A percentile compares a stretch with the other conserved stretches of the same genome.
Evolutionary conservation across 2,888 invertebrate genomes (phyloP).

Genomic region (Chloroclystis v-ata): DNA sequence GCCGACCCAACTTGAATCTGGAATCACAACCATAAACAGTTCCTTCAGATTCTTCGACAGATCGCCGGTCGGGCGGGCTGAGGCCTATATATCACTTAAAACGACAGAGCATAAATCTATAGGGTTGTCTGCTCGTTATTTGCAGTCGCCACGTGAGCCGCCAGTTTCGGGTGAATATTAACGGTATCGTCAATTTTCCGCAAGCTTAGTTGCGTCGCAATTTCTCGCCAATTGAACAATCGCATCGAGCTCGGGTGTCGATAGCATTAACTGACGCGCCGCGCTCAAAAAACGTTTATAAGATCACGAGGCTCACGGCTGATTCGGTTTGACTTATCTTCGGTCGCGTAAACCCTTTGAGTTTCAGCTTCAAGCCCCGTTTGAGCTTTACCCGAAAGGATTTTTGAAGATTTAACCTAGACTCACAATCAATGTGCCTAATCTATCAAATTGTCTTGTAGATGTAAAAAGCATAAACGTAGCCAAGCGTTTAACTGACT

Average conservation of each 20-base stretch:
- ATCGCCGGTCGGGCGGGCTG: constrained; percentile 45
- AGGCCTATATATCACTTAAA: constrained; percentile 72
- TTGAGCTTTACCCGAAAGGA: background rate
- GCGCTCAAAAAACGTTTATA: constrained; percentile 42
- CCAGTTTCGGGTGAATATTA: constrained; percentile 77
- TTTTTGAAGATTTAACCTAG: too few species aligned
- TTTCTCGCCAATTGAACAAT: constrained; percentile 78
- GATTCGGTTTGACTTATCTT: constrained; percentile 20
- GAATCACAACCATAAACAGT: constrained; percentile 45
- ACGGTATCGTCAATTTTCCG: constrained; percentile 78
- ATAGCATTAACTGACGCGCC: constrained; percentile 42
- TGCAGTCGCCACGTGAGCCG: constrained; percentile 75
- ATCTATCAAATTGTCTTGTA: too few species aligned
- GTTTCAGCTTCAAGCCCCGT: constrained; percentile 1
- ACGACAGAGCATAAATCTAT: constrained; percentile 74
- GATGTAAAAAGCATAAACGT: too few species aligned
- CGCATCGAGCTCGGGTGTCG: constrained; percentile 51
- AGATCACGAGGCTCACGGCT: constrained; percentile 22
- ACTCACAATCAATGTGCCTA: too few species aligned
- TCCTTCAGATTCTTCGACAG: constrained; percentile 59
- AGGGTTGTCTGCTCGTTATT: constrained; percentile 72
- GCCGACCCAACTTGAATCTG: constrained; percentile 37
- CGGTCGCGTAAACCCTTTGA: constrained; percentile 7
- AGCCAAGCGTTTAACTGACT: too few species aligned
- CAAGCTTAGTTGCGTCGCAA: constrained; percentile 74